Conservation (phyloP, 1,140 invertebrate genomes). For the Zaprionus inermis region DNA sequence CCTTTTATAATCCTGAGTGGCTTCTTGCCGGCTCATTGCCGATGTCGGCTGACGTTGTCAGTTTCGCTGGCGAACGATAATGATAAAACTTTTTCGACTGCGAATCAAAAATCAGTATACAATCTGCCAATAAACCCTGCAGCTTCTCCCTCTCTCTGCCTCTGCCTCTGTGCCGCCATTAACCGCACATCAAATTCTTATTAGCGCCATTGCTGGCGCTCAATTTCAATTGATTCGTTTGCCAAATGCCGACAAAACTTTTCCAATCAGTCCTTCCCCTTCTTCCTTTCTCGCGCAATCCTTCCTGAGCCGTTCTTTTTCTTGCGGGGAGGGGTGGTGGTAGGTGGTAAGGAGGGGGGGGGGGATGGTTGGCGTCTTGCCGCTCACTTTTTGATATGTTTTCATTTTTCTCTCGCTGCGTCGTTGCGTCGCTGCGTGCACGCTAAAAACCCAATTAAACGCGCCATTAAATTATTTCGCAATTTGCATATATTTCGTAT, state of each 20-base stretch:
- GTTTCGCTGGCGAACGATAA: slow-evolving; percentile 57
- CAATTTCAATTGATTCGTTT: slow-evolving; percentile 78
- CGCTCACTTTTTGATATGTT: slow-evolving; percentile 42
- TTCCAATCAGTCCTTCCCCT: slow-evolving; percentile 64
- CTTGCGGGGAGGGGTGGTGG: neutral
- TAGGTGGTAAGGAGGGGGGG: no score
- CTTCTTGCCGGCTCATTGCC: slow-evolving; percentile 30
- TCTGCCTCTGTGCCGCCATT: slow-evolving; percentile 40
- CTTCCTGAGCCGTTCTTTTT: slow-evolving; percentile 50
- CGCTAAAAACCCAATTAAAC: slow-evolving; percentile 82
- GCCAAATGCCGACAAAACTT: slow-evolving; percentile 63
- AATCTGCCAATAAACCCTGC: neutral
- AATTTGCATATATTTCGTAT: slow-evolving; percentile 83
- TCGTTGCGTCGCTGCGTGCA: slow-evolving; percentile 36
- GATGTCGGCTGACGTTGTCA: slow-evolving; percentile 23
- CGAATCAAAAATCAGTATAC: slow-evolving; percentile 43
- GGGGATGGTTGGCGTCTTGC: slow-evolving; percentile 10
- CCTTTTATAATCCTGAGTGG: slow-evolving; percentile 24
- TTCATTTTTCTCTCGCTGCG: slow-evolving; percentile 31
- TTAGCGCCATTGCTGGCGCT: slow-evolving; percentile 67
- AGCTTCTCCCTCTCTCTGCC: neutral
- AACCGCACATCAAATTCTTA: slow-evolving; percentile 80
- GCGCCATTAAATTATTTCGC: slow-evolving; percentile 82
- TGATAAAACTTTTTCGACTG: slow-evolving; percentile 67
- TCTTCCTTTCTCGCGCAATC: slow-evolving; percentile 43